Conservation (phyloP, 2,113 vertebrate species). For the Thamnophis sirtalis region DNA sequence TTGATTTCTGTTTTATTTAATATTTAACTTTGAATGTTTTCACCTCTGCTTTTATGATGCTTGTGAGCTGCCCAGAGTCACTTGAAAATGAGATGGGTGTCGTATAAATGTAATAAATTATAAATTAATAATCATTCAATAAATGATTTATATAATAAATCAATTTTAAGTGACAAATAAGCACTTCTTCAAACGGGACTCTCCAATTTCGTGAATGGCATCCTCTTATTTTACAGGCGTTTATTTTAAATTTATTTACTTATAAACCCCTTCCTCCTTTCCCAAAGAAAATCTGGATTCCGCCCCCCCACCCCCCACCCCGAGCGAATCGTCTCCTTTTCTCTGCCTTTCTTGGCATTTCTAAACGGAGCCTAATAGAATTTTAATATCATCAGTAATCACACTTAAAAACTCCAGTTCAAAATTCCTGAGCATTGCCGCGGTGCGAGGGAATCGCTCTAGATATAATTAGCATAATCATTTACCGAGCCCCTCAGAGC, state of each 20-base stretch:
- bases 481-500: slow-evolving; percentile 54
- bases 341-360: slow-evolving; percentile 3
- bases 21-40: not conserved
- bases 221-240: not conserved
- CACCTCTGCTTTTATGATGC: no score
- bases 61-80: not conserved
- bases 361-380: slow-evolving; percentile 63
- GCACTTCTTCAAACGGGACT: not conserved
- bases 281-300: not conserved
- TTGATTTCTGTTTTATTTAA: not conserved
- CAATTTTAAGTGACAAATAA: not conserved
- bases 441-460: slow-evolving; percentile 59
- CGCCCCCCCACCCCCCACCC: not conserved
- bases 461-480: slow-evolving; percentile 57
- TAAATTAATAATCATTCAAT: no score
- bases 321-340: not conserved
- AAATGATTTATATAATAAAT: no score
- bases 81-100: not conserved
- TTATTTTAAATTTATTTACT: not conserved
- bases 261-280: not conserved
- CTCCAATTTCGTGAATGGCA: not conserved
- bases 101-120: no score
- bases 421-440: slow-evolving; percentile 67
- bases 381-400: slow-evolving; percentile 70
- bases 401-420: slow-evolving; percentile 68